These are phyloP conservation scores for Petrolisthes cinctipes DNA, from an alignment of 2,888 invertebrate species.

Conservation along the genomic window DNA sequence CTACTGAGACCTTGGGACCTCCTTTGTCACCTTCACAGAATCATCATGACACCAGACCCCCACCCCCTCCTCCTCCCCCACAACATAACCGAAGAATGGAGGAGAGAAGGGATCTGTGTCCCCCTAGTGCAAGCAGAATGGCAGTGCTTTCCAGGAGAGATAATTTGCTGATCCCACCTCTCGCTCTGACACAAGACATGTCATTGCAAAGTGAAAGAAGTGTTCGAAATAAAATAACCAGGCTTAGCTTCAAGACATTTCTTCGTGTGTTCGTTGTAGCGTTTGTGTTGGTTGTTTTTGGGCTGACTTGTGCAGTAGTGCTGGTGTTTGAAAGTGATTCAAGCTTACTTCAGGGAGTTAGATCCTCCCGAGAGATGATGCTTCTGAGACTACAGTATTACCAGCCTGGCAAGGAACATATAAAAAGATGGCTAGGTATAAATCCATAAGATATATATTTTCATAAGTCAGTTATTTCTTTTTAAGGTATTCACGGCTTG, in stretches of 20 bases:
- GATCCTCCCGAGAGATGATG: slow-evolving; percentile 62
- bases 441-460: slow-evolving; percentile 1
- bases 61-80: not conserved
- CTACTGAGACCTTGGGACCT: slow-evolving; percentile 56
- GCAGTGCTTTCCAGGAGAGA: slow-evolving; percentile 2
- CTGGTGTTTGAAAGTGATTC: slow-evolving; percentile 60
- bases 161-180: slow-evolving; percentile 25
- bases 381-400: slow-evolving; percentile 64
- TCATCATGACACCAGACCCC: slow-evolving; percentile 11
- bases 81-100: not conserved
- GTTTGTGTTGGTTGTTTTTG: slow-evolving; percentile 57
- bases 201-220: not conserved
- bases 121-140: slow-evolving; percentile 31
- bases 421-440: slow-evolving; percentile 52
- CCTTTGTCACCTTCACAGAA: slow-evolving; percentile 15
- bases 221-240: slow-evolving; percentile 16
- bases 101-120: slow-evolving; percentile 22
- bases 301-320: slow-evolving; percentile 50
- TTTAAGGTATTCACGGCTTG: not conserved
- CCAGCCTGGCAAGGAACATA: slow-evolving; percentile 56
- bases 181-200: slow-evolving; percentile 45
- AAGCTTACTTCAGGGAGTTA: slow-evolving; percentile 36
- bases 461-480: not conserved
- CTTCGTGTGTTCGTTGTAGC: slow-evolving; percentile 60
- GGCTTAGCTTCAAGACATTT: slow-evolving; percentile 54